Evolutionary conservation across 2,888 invertebrate genomes (phyloP).

Genomic region (Tineola bisselliella): DNA sequence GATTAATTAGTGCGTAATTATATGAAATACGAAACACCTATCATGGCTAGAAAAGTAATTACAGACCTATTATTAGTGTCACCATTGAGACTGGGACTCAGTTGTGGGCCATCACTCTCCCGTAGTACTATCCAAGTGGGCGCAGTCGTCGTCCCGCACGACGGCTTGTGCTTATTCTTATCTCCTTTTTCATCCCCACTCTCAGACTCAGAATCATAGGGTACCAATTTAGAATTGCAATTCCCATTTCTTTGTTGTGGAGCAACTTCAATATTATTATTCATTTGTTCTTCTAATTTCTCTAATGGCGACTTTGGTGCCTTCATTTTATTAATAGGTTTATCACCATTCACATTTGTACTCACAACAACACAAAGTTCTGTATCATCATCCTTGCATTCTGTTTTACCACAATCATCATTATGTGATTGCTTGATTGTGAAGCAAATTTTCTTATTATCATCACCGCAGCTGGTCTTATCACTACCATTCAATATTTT

Average conservation of each 20-base stretch:
- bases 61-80: slow-evolving; percentile 54
- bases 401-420: slow-evolving; percentile 32
- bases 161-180: slow-evolving; percentile 32
- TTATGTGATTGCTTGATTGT: slow-evolving; percentile 41
- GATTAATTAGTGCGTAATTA: neutral
- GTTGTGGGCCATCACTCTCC: slow-evolving; percentile 44
- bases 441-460: slow-evolving; percentile 46
- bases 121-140: slow-evolving; percentile 55
- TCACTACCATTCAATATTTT: slow-evolving; percentile 43
- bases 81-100: slow-evolving; percentile 61
- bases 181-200: slow-evolving; percentile 51
- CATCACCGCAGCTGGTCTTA: slow-evolving; percentile 30
- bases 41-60: neutral
- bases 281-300: slow-evolving; percentile 58
- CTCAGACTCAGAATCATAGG: slow-evolving; percentile 68
- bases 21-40: neutral
- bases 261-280: slow-evolving; percentile 26
- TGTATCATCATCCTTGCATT: slow-evolving; percentile 44
- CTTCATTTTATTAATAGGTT: slow-evolving; percentile 35
- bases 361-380: slow-evolving; percentile 33
- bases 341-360: slow-evolving; percentile 26
- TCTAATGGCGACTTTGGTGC: slow-evolving; percentile 50
- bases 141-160: slow-evolving; percentile 40
- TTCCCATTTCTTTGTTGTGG: slow-evolving; percentile 29
- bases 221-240: slow-evolving; percentile 56